These are phyloP conservation scores for Mimas tiliae DNA, from an alignment of 2,888 invertebrate species.

Conservation along the genomic window DNA sequence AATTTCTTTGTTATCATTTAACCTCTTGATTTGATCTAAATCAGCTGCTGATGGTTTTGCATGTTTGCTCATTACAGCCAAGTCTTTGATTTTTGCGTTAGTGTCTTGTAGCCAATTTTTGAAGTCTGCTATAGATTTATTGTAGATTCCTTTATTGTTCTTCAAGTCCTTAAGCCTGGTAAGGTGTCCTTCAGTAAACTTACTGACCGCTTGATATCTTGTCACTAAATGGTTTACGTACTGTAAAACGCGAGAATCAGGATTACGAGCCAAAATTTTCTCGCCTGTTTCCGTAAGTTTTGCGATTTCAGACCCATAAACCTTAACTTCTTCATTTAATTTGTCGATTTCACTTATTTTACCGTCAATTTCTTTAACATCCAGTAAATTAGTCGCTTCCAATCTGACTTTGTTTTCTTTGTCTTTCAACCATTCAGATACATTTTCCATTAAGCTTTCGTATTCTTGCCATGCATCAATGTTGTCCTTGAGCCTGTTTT, in stretches of 20 bases:
- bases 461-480: conserved; percentile 92
- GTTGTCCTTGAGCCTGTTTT: conserved; percentile 87
- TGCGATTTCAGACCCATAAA: conserved; percentile 87
- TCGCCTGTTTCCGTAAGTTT: conserved; percentile 88
- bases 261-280: conserved; percentile 89
- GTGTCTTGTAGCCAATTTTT: conserved; percentile 92
- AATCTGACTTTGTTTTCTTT: conserved; percentile 90
- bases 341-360: conserved; percentile 88
- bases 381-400: conserved; percentile 89
- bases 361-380: conserved; percentile 87
- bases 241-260: conserved; percentile 93
- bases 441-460: conserved; percentile 89
- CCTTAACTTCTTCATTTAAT: conserved; percentile 86
- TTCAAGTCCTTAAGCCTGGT: conserved; percentile 89
- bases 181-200: conserved; percentile 88
- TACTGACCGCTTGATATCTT: conserved; percentile 90
- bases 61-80: conserved; percentile 89
- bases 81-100: conserved; percentile 89
- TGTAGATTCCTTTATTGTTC: conserved; percentile 88
- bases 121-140: conserved; percentile 87
- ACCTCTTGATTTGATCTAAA: conserved; percentile 89
- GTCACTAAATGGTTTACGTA: conserved; percentile 91
- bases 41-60: conserved; percentile 91
- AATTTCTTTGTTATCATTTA: conserved; percentile 89
- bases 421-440: conserved; percentile 91